Evolutionary conservation across 2,888 invertebrate genomes (phyloP), one percentile per base, ranked within the genome.

Genomic region (Gerris lacustris): DNA sequence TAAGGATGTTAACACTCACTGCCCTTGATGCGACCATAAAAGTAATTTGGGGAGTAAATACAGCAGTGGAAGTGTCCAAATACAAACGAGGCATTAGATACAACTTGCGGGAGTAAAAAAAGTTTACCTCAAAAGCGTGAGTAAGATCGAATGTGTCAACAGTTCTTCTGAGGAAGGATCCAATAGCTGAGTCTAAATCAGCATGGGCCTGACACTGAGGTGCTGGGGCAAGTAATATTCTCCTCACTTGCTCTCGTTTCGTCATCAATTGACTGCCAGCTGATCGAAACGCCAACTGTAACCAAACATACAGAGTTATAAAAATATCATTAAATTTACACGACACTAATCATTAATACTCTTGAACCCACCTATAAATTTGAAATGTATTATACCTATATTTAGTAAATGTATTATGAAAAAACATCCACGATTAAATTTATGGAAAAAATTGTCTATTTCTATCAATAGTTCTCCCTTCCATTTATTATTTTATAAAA

Each of bases 201-300:
- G 74, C 74, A 72, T 77, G 77, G 6, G 77, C 77, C 7, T 76
- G 71, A 18, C 75, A 74, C 17, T 75, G 74, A 15, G 77, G 76
- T n/a, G 77, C 73, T 17, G 80, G 79, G 69, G 81, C 79, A 76
- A 83, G 82, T 9, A 92, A 83, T 44, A 87, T 80, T 11, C 87
- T 83, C 76, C 88, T 86, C 68, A 91, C 85, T 79, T 91, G 89
- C 72, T 85, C 84, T 74, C 90, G 85, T 76, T 92, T 88, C 72
- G 88, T 86, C 77, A 88, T 87, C 72, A 92, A 84, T 76, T 89
- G 84, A 76, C 87, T 84, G 78, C 86, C 86, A 75, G 87, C 86
- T 68, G 89, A 86, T 74, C 90, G 85, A 81, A 90, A 90, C 73
- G 90, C 86, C 77, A 91, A 84, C 90, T 90, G 79, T 43, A 31